A percentile compares a stretch with the other conserved stretches of the same genome.
Evolutionary conservation across 1,140 invertebrate species (phyloP).

Genomic region (Philopotamus ludificatus): DNA sequence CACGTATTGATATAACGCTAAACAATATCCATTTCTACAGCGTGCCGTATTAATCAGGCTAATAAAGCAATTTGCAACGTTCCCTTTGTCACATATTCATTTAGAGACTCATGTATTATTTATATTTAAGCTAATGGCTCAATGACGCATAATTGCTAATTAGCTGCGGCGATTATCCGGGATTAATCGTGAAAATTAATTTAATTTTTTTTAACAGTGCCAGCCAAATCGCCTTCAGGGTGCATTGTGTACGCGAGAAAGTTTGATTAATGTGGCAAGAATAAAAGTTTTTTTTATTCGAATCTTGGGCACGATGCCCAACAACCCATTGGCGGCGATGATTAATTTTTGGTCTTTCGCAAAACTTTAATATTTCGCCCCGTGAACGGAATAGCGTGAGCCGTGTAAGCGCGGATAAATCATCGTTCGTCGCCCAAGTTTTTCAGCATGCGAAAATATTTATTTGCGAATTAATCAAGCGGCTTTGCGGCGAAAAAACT

Average conservation of each 20-base stretch:
- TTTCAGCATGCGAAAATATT: conserved; percentile 23
- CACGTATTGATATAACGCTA: neutral
- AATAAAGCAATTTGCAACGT: conserved; percentile 15
- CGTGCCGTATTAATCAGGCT: conserved; percentile 8
- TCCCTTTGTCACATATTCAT: conserved; percentile 1
- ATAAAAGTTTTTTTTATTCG: conserved; percentile 19
- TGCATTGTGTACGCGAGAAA: conserved; percentile 19
- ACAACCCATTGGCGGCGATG: neutral
- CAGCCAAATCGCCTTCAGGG: too few relatives aligned
- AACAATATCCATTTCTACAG: neutral
- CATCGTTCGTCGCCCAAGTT: neutral
- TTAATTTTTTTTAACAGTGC: too few relatives aligned
- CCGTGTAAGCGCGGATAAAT: conserved; percentile 15
- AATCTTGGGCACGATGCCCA: conserved; percentile 16
- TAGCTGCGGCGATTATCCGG: too few relatives aligned
- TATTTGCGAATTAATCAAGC: too few relatives aligned
- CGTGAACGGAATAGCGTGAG: conserved; percentile 11
- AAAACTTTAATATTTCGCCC: conserved; percentile 9
- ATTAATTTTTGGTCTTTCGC: conserved; percentile 16
- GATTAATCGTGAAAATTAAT: too few relatives aligned
- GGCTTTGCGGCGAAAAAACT: too few relatives aligned
- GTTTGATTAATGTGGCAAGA: conserved; percentile 19
- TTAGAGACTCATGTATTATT: conserved; percentile 1
- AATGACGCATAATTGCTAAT: conserved; percentile 20
- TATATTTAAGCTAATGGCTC: conserved; percentile 16